A percentile compares a stretch with the other conserved stretches of the same genome.
Conservation (phyloP, 2,888 invertebrate species). For the Charanyca ferruginea region DNA sequence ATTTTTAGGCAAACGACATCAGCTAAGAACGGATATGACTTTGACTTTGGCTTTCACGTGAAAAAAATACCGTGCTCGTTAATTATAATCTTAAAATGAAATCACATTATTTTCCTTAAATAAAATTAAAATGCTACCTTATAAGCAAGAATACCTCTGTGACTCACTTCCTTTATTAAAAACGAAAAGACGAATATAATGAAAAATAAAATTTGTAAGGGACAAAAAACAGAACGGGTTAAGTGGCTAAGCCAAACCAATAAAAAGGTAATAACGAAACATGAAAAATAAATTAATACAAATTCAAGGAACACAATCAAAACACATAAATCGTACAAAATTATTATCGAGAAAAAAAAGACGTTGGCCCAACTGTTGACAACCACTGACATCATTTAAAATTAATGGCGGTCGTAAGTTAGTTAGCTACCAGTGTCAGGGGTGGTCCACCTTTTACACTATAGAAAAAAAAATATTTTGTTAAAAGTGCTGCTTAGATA, state of each 20-base stretch:
- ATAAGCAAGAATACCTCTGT: constrained; percentile 29
- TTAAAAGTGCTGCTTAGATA: constrained; percentile 9
- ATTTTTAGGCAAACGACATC: no score
- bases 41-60: no score
- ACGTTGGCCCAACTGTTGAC: constrained; percentile 86
- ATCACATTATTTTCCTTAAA: constrained; percentile 5
- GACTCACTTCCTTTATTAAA: constrained; percentile 53
- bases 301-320: constrained; percentile 74
- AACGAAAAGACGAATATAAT: constrained; percentile 49
- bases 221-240: constrained; percentile 60
- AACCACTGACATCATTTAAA: constrained; percentile 85
- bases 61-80: no score
- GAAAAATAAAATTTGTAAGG: constrained; percentile 52
- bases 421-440: constrained; percentile 86
- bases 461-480: constrained; percentile 48
- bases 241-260: constrained; percentile 60
- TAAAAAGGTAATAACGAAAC: constrained; percentile 59
- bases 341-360: constrained; percentile 77
- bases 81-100: neutral
- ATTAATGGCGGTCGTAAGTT: constrained; percentile 87
- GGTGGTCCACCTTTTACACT: constrained; percentile 86
- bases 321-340: constrained; percentile 83
- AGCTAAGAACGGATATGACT: no score
- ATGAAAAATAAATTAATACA: constrained; percentile 70
- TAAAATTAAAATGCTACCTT: constrained; percentile 9